Evolutionary conservation across 92 coral and sea anemone species (phyloP), one percentile per base, ranked within the genome.

Genomic region (Anthopleura xanthogrammica): DNA sequence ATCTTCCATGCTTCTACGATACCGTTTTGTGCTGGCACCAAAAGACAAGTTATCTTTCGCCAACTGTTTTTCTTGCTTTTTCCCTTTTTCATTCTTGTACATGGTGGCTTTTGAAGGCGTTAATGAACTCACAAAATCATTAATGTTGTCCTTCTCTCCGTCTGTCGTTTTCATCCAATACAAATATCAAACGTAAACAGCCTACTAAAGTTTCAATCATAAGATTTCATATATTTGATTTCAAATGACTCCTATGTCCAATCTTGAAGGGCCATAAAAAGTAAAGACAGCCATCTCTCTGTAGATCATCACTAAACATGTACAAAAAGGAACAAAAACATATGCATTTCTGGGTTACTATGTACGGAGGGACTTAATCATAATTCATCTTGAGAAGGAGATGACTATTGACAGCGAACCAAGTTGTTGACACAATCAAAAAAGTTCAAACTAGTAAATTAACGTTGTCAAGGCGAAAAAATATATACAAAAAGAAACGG

Each of bases 361-460:
- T 36, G 74, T 29, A 29, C 46, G 29, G 2, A 68, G 16, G 13
- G 42, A 8, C 42, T 68, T 68, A 68, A 68, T 68, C 42, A 68
- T 23, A 43, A 36, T 29, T 29, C 74, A 29, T 68, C 74, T 8
- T 46, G 50, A 46, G 50, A 46, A 9, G 50, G 9, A 29, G 2
- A 12, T 23, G 3, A 29, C 14, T 7, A n/a, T 36, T n/a, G 72
- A n/a, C 40, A n/a, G 41, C 36, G 1, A 68, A 16, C 41, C 3
- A 68, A 36, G 42, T 12, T 68, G 74, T 68, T 68, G 74, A 68
- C 74, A 68, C 74, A 12, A 68, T 68, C 40, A 68, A 23, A 68
- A 68, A 68, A 68, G 74, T 12, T 68, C 74, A 68, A 23, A 23
- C 36, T 62, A 62, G 23, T 29, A 29, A 29, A 29, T 62, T 23